Base-by-base conservation (phyloP, 2,888 invertebrate genomes). In the Gandaritis pyraliata region DNA sequence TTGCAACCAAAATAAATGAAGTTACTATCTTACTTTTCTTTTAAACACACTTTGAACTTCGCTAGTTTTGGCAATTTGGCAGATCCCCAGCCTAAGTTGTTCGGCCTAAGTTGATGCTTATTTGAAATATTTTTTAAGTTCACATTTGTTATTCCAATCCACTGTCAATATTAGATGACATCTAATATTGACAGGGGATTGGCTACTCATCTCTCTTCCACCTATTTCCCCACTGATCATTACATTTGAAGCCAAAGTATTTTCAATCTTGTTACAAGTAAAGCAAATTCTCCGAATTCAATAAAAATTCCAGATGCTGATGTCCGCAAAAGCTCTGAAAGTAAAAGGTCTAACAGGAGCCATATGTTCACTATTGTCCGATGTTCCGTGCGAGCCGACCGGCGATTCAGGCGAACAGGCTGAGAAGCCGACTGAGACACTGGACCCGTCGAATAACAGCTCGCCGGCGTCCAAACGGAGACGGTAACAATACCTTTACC, bases 311-410 rank as follows among this genome's bases (percentile, higher is more conserved):
- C 93, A 95, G 87, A 94, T 95, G 73, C 88, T 95, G 64, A 94
- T 97, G 93, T 97, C 97, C 29, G 97, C 97, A 1, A 96, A 97
- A 82, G 95, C 96, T 84, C 93, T 97, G 53, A 97, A 97, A 90
- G 96, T 97, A 61, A 97, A 97, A 88, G 97, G 97, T 15, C 91
- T 97, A 47, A 97, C 96, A 54, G 95, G 95, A 12, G 87, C 96
- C 58, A 95, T 95, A 55, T 95, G 96, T 72, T 94, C 95, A 45
- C 95, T 95, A 69, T 64, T 59, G 41, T 64, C 87, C 5, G 64
- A 64, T 1, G 59, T 56, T 30, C 56, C 64, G 7, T 64, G 33
- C 47, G 62, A 63, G 8, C 58, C 46, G 16, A 1, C 87, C 93
- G 60, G 93, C 93, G 65, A 68, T 6, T 15, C 59, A n/a, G 55